Conservation (phyloP, 1,140 invertebrate species). For the Calephelis virginiensis region DNA sequence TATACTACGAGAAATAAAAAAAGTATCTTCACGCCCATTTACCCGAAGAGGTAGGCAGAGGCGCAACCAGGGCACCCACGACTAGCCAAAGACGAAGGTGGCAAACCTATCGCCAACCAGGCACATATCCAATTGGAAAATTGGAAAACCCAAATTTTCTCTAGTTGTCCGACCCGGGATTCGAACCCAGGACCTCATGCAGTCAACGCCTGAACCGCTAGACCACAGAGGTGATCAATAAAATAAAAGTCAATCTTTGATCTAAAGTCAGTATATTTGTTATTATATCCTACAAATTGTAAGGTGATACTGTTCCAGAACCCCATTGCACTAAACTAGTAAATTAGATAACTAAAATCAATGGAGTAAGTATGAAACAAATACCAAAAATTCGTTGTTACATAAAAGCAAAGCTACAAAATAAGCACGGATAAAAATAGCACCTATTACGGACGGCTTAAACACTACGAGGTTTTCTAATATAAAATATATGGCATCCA, state of each 20-base stretch:
- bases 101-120: too few species aligned
- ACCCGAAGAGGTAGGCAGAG: too few species aligned
- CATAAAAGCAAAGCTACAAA: conserved; percentile 27
- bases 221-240: too few species aligned
- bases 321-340: conserved; percentile 67
- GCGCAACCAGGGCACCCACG: too few species aligned
- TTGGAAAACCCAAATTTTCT: too few species aligned
- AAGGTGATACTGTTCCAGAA: conserved; percentile 70
- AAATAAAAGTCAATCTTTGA: conserved; percentile 39
- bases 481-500: conserved; percentile 51
- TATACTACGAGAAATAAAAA: too few species aligned
- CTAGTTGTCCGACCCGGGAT: too few species aligned
- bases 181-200: too few species aligned
- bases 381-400: conserved; percentile 66
- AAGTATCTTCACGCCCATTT: too few species aligned
- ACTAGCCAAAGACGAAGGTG: too few species aligned
- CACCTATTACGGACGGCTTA: conserved; percentile 41
- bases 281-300: conserved; percentile 62
- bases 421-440: conserved; percentile 43
- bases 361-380: conserved; percentile 73
- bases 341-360: conserved; percentile 52
- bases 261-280: conserved; percentile 72
- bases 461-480: conserved; percentile 27
- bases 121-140: too few species aligned
- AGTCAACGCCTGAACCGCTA: too few species aligned